Conservation (phyloP, 2,888 invertebrate species). For the Dynastes maya region DNA sequence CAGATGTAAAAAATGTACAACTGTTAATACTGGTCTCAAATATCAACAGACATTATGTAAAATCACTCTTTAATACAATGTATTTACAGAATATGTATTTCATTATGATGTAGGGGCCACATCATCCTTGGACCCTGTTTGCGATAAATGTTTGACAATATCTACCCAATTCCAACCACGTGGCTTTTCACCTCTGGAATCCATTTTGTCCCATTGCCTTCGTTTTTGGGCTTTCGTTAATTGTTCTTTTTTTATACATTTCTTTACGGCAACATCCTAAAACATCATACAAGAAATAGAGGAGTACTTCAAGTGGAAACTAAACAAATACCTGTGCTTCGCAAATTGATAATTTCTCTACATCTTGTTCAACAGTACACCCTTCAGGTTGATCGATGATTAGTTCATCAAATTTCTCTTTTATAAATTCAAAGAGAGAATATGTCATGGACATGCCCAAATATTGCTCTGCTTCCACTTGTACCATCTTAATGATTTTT, state of each 20-base stretch:
- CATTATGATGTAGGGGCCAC: conserved; percentile 60
- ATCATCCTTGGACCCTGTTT: conserved; percentile 77
- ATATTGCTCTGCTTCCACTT: conserved; percentile 85
- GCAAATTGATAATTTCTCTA: conserved; percentile 75
- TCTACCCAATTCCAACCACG: conserved; percentile 97
- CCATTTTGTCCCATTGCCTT: conserved; percentile 88
- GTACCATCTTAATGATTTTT: conserved; percentile 76
- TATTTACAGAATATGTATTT: conserved; percentile 45
- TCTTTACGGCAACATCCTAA: conserved; percentile 72
- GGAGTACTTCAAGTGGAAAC: no score
- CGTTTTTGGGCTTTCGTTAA: conserved; percentile 94
- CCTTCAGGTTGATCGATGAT: conserved; percentile 80
- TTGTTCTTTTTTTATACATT: conserved; percentile 84
- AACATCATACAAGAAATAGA: background rate
- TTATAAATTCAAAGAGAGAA: conserved; percentile 91
- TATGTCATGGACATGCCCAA: conserved; percentile 96
- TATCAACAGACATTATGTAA: conserved; percentile 58
- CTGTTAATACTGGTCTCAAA: background rate
- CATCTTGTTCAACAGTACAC: conserved; percentile 66
- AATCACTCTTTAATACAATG: conserved; percentile 49
- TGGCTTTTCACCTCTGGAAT: conserved; percentile 85
- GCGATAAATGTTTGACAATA: conserved; percentile 95
- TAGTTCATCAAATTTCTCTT: conserved; percentile 84
- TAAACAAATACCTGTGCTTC: conserved; percentile 61
- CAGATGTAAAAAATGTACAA: no score